These are phyloP conservation scores for Caenorhabditis afra DNA, from an alignment of 2,888 invertebrate genomes.

Conservation along the genomic window DNA sequence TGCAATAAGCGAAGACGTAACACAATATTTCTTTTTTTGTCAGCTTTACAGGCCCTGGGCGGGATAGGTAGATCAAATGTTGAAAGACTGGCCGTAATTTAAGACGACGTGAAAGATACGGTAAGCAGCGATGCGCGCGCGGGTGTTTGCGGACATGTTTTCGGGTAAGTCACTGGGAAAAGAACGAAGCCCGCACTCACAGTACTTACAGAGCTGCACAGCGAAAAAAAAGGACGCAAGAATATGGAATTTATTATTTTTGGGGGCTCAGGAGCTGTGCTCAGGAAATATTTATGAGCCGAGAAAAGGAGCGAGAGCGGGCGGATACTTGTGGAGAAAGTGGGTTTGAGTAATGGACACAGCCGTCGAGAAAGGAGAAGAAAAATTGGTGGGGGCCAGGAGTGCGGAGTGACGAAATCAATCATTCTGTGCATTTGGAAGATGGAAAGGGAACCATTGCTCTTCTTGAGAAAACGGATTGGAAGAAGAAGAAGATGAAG, in stretches of 20 bases:
- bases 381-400: slow-evolving; percentile 19
- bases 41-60: too few species aligned
- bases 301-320: slow-evolving; percentile 15
- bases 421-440: slow-evolving; percentile 22
- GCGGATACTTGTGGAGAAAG: slow-evolving; percentile 32
- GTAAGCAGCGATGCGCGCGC: too few species aligned
- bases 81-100: too few species aligned
- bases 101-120: too few species aligned
- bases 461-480: neutral
- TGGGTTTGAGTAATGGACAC: slow-evolving; percentile 43
- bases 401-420: slow-evolving; percentile 20
- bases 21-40: too few species aligned
- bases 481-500: slow-evolving; percentile 11
- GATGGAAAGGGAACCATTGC: neutral
- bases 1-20: too few species aligned
- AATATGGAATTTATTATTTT: slow-evolving; percentile 51
- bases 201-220: slow-evolving; percentile 26
- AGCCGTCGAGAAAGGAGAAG: slow-evolving; percentile 7
- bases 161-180: too few species aligned
- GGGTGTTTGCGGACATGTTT: too few species aligned
- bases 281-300: slow-evolving; percentile 51
- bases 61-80: too few species aligned
- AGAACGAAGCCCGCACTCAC: too few species aligned
- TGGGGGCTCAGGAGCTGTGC: slow-evolving; percentile 31
- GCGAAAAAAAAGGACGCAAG: slow-evolving; percentile 7